Conservation (phyloP, 2,113 vertebrate species). For the Melanerpes aurifrons region DNA sequence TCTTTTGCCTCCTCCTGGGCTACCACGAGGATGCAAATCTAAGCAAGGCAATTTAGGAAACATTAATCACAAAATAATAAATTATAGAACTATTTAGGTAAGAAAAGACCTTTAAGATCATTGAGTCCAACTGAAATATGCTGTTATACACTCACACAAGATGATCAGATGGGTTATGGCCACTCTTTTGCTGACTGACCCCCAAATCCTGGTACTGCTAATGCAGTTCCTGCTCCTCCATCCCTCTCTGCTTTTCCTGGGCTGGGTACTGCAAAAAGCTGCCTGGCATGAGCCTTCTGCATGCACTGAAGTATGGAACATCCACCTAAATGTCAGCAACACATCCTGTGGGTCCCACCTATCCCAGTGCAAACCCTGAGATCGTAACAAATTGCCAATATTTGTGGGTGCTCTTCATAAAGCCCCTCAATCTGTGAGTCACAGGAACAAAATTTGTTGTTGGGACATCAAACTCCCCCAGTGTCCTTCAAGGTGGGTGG, state of each 20-base stretch:
- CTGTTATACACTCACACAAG: not conserved
- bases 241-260: not conserved
- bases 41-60: not conserved
- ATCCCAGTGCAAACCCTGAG: not conserved
- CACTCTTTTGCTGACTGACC: not conserved
- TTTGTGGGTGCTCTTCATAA: rapidly evolving
- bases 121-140: not conserved
- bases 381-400: rapidly evolving
- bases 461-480: not conserved
- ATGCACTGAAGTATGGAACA: not conserved
- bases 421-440: not conserved
- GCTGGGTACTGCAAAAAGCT: not conserved
- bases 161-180: not conserved
- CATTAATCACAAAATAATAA: not conserved
- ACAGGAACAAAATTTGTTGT: not conserved
- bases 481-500: not conserved
- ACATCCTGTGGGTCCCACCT: not conserved
- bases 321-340: not conserved
- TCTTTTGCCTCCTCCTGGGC: not conserved
- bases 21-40: not conserved
- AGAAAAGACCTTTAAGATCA: not conserved
- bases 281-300: not conserved
- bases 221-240: not conserved
- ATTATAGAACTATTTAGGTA: not conserved
- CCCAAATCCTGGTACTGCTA: not conserved